Base-by-base conservation (phyloP, 2,797 vertebrate species). In the Sciaenops ocellatus region DNA sequence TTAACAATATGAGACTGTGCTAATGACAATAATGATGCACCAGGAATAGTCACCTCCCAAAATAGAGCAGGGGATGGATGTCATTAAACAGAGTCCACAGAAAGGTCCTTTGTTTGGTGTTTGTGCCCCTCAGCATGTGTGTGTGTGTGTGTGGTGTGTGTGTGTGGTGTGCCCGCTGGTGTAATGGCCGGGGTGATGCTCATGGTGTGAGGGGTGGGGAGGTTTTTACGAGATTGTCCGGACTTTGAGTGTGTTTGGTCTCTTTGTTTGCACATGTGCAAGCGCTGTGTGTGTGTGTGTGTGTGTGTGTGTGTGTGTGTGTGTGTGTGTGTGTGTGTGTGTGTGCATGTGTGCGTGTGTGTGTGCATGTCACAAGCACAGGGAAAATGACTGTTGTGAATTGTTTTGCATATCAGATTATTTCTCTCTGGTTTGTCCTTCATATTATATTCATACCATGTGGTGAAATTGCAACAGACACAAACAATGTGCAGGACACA, bases 21-120 rank as follows among this genome's bases (percentile, higher is more conserved):
- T 92, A 91, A 94, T 92, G 80, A 85, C 77, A 86, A 63, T 89
- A 91, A 92, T 90, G 81, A 84, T 67, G 78, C 60, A 22, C 83
- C 85, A 89, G 64, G 57, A 92, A 91, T 92, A 92, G 91, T 48
- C 12, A 4, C 64, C 5, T 86, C 88, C 82, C 18, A 73, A 89
- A 92, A 91, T 93, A 89, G 87, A 88, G 63, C 61, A 78, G 41
- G 63, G 75, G 76, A 80, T 80, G 82, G 76, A 77, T 85, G 88
- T 83, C 85, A 90, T 86, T 87, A 89, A 83, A 84, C 26, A 69
- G 55, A 78, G 59, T 55, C 22, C 67, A 90, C 71, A 90, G 62
- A 91, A 81, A 86, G 82, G 9, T 38, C 70, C 84, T 89, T 92
- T 92, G 89, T 94, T 69, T 76, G 28, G 69, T 51, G 54, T 66